Base-by-base conservation (phyloP, 2,797 vertebrate species). In the Pipistrellus pipistrellus region DNA sequence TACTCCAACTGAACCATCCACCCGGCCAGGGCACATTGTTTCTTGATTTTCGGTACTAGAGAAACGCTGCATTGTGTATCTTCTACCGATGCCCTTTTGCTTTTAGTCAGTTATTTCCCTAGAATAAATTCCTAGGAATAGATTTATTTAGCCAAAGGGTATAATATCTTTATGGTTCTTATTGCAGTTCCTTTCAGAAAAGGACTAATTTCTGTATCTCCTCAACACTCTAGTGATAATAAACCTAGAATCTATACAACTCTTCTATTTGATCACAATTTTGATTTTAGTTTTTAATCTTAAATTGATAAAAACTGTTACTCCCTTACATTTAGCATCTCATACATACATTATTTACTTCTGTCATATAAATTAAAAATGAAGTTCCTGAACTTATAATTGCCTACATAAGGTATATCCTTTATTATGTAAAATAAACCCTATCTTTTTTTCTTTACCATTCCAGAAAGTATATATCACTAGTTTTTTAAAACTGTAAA, bases 211-310 rank as follows among this genome's bases (percentile, higher is more conserved):
- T n/a, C 71, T 95, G 51, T 75, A 80, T 85, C 51, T 95, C 32
- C 23, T 88, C 23, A 86, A 75, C n/a, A 32, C 5, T 68, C 25
- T 87, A 83, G 55, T 78, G 69, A 57, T 86, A 81, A 85, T 89
- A 88, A 62, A 86, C 62, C 69, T 35, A 90, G 64, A 72, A 92
- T 77, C 12, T 32, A 8, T 55, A 64, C 73, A 68, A 80, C 35
- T 44, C 72, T 88, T 66, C 91, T 89, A 38, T 51, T 95, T 92
- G 89, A 68, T 32, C 32, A 78, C 14, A 78, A 30, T 85, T 95
- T 89, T 93, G 14, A 78, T 90, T 93, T 88, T 83, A 89, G 12
- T 76, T 97, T 93, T 81, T 59, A 77, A 94, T 78, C 59, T 81
- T 38, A 96, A 64, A 76, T 92, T 90, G 77, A 88, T 25, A 83